Evolutionary conservation across 2,797 vertebrate species (phyloP).

Genomic region (Bradypus variegatus): DNA sequence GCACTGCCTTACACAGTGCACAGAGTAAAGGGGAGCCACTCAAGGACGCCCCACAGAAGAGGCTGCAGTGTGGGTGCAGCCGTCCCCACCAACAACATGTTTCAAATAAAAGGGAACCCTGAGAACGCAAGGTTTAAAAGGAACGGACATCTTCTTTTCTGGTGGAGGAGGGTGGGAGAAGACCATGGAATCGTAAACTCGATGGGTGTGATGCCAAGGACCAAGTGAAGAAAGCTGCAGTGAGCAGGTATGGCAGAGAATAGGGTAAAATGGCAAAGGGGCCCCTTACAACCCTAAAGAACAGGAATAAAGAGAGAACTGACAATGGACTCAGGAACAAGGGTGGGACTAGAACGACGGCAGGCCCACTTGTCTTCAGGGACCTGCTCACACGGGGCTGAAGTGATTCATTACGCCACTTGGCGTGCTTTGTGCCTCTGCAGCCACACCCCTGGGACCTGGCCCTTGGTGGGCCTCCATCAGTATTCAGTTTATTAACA

Average conservation of each 20-base stretch:
- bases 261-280: neutral
- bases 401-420: neutral
- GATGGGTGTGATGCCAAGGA: neutral
- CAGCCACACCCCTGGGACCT: neutral
- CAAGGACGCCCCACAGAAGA: neutral
- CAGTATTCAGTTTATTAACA: neutral
- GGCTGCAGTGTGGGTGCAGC: neutral
- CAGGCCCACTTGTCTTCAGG: fast-evolving
- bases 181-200: neutral
- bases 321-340: neutral
- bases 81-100: neutral
- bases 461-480: neutral
- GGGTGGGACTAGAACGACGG: neutral
- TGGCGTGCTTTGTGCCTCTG: fast-evolving
- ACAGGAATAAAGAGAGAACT: neutral
- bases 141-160: too few relatives aligned
- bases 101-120: neutral
- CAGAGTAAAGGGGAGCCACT: neutral
- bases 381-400: neutral
- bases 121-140: neutral
- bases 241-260: neutral
- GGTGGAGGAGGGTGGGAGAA: neutral
- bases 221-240: neutral
- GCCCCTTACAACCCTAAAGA: neutral
- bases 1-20: neutral